Conservation (phyloP, 2,797 vertebrate genomes). For the Megalops cyprinoides region DNA sequence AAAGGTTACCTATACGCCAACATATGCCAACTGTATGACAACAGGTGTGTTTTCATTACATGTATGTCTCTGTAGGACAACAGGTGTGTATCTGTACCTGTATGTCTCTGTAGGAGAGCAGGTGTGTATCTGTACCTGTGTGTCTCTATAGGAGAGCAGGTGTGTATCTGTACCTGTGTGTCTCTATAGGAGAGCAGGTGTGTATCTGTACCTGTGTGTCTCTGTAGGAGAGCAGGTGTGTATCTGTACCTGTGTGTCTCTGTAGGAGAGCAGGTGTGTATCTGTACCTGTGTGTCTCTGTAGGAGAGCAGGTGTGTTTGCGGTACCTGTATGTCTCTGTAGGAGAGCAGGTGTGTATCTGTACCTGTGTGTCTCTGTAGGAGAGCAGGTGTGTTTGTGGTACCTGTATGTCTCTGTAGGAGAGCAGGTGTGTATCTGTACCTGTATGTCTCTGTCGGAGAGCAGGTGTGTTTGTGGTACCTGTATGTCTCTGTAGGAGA, state of each 20-base stretch:
- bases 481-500: neutral
- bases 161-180: neutral
- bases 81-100: neutral
- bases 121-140: too few species aligned
- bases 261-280: slow-evolving; percentile 87
- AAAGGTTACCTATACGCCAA: too few species aligned
- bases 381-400: neutral
- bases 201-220: slow-evolving; percentile 2
- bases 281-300: neutral
- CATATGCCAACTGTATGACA: too few species aligned
- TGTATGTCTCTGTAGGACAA: neutral
- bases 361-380: neutral
- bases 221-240: neutral
- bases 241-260: slow-evolving; percentile 91
- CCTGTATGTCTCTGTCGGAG: neutral
- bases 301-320: too few species aligned
- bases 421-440: neutral
- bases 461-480: neutral
- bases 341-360: neutral
- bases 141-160: neutral
- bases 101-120: neutral
- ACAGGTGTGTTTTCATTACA: too few species aligned
- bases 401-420: too few species aligned
- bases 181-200: neutral
- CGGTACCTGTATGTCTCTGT: neutral